These are phyloP conservation scores for Holotrichia oblita DNA, from an alignment of 1,140 invertebrate genomes.

Conservation along the genomic window DNA sequence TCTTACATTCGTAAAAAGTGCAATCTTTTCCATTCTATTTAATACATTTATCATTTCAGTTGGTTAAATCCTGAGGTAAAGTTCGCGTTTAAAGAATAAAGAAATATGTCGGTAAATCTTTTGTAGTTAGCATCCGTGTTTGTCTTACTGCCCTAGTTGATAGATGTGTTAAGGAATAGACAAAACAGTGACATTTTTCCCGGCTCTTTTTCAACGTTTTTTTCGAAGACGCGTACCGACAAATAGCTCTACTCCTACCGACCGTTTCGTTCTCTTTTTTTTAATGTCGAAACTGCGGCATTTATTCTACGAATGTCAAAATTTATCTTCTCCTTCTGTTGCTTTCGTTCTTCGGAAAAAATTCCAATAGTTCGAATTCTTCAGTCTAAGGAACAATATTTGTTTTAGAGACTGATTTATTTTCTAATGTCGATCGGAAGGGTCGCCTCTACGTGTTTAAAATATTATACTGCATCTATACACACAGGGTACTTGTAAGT, in stretches of 20 bases:
- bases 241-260: background rate
- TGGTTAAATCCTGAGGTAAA: no score
- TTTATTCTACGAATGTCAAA: slow-evolving; percentile 21
- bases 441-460: background rate
- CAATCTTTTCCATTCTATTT: no score
- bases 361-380: slow-evolving; percentile 20
- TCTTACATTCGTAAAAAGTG: no score
- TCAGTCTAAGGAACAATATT: background rate
- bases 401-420: slow-evolving; percentile 5
- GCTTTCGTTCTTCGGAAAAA: background rate
- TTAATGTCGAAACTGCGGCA: slow-evolving; percentile 11
- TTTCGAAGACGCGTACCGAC: slow-evolving; percentile 5
- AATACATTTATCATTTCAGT: no score
- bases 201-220: background rate
- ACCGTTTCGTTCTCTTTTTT: background rate
- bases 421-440: background rate
- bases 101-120: slow-evolving; percentile 2
- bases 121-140: background rate
- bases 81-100: background rate
- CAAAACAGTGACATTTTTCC: background rate
- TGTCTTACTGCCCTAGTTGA: background rate
- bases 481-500: no score
- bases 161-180: slow-evolving; percentile 12
- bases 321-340: background rate
- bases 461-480: background rate